These are phyloP conservation scores for Drosophila novamexicana DNA, from an alignment of 1,140 invertebrate species.

Conservation along the genomic window DNA sequence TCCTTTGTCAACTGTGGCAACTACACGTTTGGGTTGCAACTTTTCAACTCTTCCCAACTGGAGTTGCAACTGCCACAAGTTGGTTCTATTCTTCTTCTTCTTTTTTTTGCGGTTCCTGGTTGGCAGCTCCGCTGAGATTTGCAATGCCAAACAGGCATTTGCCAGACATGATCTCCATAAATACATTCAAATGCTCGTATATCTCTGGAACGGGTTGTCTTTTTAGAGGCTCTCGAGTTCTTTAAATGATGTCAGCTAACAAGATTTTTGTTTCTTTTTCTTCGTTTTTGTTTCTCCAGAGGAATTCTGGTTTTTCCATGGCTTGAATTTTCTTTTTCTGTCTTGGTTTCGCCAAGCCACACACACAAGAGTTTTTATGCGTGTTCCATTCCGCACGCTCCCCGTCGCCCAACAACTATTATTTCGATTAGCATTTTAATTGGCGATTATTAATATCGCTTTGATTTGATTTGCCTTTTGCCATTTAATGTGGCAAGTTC, in stretches of 20 bases:
- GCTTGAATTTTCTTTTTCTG: constrained; percentile 53
- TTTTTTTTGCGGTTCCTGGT: constrained; percentile 59
- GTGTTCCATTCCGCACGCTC: constrained; percentile 18
- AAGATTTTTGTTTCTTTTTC: constrained; percentile 23
- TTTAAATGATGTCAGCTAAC: constrained; percentile 62
- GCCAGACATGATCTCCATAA: constrained; percentile 72
- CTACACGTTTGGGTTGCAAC: neutral
- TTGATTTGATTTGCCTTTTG: constrained; percentile 27
- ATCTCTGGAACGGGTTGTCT: constrained; percentile 51
- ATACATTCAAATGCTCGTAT: constrained; percentile 44
- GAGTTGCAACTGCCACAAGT: constrained; percentile 22
- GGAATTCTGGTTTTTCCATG: constrained; percentile 62
- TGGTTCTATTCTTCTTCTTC: neutral
- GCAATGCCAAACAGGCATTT: constrained; percentile 65
- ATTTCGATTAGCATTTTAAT: constrained; percentile 50
- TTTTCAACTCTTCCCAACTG: constrained; percentile 5
- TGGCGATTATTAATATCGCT: constrained; percentile 46
- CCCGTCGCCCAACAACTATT: constrained; percentile 2
- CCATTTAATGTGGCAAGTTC: constrained; percentile 55
- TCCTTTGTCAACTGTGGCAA: neutral
- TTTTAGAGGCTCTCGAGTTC: constrained; percentile 23
- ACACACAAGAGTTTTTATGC: constrained; percentile 49
- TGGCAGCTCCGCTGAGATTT: constrained; percentile 57
- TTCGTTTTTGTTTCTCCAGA: neutral
- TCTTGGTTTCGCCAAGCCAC: constrained; percentile 4